Base-by-base conservation (phyloP, 2,797 vertebrate species). In the Thripadectes ignobilis region DNA sequence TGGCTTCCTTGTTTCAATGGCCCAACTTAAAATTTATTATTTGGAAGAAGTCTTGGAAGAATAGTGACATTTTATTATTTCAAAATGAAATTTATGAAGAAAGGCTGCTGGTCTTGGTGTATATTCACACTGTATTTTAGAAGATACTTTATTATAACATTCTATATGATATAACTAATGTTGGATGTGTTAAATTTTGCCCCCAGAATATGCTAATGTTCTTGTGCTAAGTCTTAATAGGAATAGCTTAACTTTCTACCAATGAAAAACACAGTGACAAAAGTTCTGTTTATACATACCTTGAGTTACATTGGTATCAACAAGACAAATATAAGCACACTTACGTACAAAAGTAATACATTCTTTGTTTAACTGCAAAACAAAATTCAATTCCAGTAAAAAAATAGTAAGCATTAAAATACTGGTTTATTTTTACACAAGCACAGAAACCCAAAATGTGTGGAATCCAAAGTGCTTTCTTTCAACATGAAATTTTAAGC, bases 81-180 rank as follows among this genome's bases (percentile, higher is more conserved):
- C 75, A 57, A 83, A 93, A 58, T 72, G 32, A 94, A 75, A 91
- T 91, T 84, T 94, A 80, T 58, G 82, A 88, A 52, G 62, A 83
- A 72, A 89, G 51, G 36, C 72, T 94, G 84, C 68, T 89, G 88
- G 49, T 93, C 7, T 61, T 80, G 30, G 46, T 71, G 30, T 76
- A 46, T 36, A 77, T 43, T 68, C 84, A 65, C 36, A 32, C 26
- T 69, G 22, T 72, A 45, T n/a, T 90, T 91, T 65, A 85, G 75
- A 75, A 90, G 52, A 21, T 24, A 57, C 16, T 75, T 86, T 75
- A 85, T 75, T 86, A 43, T 45, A 84, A 74, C 22, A 77, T 71
- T 76, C 78, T 61, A 5, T 71, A 39, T 82, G 30, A 36, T 59
- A 39, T 36, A 81, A 90, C 73, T 91, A 85, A 71, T 58, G 36